Base-by-base conservation (phyloP, 2,113 vertebrate species). In the Tinamus guttatus region DNA sequence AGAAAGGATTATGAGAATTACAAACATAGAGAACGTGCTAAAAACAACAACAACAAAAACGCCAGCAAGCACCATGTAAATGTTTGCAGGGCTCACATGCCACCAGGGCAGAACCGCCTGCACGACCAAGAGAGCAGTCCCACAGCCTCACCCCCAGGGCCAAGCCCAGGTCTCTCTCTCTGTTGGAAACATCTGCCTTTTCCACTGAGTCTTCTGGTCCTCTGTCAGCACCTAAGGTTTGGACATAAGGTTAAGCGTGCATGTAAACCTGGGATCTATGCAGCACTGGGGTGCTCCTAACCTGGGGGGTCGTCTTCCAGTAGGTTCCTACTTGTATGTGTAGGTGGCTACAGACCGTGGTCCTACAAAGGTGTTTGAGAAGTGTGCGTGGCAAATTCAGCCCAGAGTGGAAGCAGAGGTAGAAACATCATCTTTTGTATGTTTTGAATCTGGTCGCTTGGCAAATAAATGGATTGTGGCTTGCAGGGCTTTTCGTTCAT, bases 221-320 rank as follows among this genome's bases (percentile, higher is more conserved):
- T 27, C 51, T 27, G 0, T 47, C 4, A 3, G 21, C 2, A 1
- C 63, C 62, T 1, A 1, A 13, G 9, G 27, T 0, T 1, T 9
- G 11, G 2, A 40, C 7, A 27, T 19, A 43, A 28, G 54, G 49
- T 43, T 49, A 5, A 1, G 7, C 2, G 2, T 3, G 2, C 38
- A 18, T 15, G 73, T 54, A 76, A 5, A 38, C 15, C 59, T 14
- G 1, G 16, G 52, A 47, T 36, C 7, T 1, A 0, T 8, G 34
- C 15, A 27, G 13, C 41, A 22, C 4, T 9, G 10, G 30, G 41
- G 30, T 67, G 20, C 32, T 30, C 41, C 64, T 14, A 45, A 54
- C 36, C 22, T 10, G 2, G 9, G 25, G 22, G 15, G 5, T 43
- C 14, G 38, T 4, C 58, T 36, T 54, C 27, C n/a, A 13, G 15